phyloP scores from a whole-genome alignment of 2,888 invertebrate species.

The Trichogramma evanescens region DNA sequence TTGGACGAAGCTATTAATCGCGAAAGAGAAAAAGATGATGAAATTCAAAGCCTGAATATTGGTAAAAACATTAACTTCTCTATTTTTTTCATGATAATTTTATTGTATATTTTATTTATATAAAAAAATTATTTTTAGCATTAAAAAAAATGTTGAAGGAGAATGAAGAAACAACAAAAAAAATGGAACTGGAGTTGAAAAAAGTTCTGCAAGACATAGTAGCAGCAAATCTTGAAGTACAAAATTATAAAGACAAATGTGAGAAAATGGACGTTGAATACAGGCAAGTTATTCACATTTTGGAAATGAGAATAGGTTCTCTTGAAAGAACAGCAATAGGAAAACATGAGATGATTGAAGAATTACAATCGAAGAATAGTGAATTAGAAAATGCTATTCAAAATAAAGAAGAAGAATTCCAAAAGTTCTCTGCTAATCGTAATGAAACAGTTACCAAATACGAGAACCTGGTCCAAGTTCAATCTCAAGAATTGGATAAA shows the following conservation, averaged over 20 bases:
- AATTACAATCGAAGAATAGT: slow-evolving; percentile 25
- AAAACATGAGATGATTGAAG: slow-evolving; percentile 28
- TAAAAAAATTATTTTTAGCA: slow-evolving; percentile 23
- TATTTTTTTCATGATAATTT: neutral
- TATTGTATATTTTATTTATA: neutral
- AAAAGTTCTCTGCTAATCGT: slow-evolving; percentile 33
- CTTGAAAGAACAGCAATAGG: slow-evolving; percentile 25
- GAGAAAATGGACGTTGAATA: slow-evolving; percentile 20
- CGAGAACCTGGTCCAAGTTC: slow-evolving; percentile 31
- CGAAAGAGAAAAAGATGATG: slow-evolving; percentile 36
- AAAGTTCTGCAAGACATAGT: slow-evolving; percentile 27
- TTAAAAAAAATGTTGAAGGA: slow-evolving; percentile 30
- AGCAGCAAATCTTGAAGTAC: slow-evolving; percentile 23
- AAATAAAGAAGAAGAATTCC: slow-evolving; percentile 33
- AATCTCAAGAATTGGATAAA: slow-evolving; percentile 32
- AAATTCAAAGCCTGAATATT: slow-evolving; percentile 35
- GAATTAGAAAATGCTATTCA: slow-evolving; percentile 25
- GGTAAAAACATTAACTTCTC: slow-evolving; percentile 22
- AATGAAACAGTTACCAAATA: slow-evolving; percentile 32
- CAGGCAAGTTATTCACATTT: slow-evolving; percentile 14
- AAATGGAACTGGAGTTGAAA: slow-evolving; percentile 34
- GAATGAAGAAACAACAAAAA: slow-evolving; percentile 16
- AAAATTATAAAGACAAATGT: slow-evolving; percentile 18
- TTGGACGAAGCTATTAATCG: slow-evolving; percentile 18
- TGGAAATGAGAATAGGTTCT: slow-evolving; percentile 23